These are phyloP conservation scores for Taurulus bubalis DNA, from an alignment of 2,113 vertebrate genomes.

Conservation along the genomic window DNA sequence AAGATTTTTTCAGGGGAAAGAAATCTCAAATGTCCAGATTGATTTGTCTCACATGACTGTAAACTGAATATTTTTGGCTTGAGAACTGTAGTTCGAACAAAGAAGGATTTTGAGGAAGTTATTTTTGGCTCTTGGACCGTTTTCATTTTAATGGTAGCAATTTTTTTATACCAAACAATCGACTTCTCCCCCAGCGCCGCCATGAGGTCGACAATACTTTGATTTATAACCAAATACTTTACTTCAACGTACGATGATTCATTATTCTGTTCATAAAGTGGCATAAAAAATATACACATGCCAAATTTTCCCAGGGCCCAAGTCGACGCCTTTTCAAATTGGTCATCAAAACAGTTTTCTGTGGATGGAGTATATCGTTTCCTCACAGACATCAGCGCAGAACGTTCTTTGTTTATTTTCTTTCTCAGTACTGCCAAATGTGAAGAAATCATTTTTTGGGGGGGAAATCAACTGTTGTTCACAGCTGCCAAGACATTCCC, in stretches of 20 bases:
- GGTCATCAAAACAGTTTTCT: neutral
- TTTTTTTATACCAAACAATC: too few relatives aligned
- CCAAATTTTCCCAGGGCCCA: neutral
- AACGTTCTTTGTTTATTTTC: neutral
- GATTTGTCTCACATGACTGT: neutral
- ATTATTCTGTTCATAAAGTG: too few relatives aligned
- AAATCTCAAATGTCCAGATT: neutral
- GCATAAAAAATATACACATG: neutral
- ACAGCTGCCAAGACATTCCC: constrained; percentile 44
- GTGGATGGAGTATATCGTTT: neutral
- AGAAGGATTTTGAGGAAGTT: neutral
- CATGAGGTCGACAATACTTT: neutral
- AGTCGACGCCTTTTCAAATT: neutral
- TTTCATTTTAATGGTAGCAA: too few relatives aligned
- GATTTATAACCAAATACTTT: neutral
- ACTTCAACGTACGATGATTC: neutral
- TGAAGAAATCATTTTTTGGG: constrained; percentile 5
- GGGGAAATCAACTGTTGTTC: constrained; percentile 24
- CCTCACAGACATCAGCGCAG: neutral
- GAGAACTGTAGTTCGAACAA: neutral
- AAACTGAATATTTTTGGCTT: neutral
- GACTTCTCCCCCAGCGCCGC: neutral
- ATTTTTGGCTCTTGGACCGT: neutral
- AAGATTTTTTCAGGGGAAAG: too few relatives aligned
- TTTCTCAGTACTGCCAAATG: constrained; percentile 8